phyloP scores from a whole-genome alignment of 2,888 invertebrate species.

The Drosophila ezoana region DNA sequence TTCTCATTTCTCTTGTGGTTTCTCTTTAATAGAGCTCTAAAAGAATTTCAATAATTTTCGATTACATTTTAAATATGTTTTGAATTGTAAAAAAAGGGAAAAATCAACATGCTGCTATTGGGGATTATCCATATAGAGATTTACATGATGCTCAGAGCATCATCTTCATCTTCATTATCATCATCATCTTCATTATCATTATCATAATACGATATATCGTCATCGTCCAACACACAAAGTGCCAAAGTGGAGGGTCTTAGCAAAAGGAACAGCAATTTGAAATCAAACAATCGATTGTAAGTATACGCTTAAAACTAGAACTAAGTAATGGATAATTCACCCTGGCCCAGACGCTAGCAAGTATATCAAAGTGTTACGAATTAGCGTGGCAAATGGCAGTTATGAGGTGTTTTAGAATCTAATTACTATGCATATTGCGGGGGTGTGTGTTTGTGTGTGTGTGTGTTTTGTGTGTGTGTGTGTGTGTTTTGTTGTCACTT shows the following conservation, averaged over 20 bases:
- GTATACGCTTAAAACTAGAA: slow-evolving; percentile 68
- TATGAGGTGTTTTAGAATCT: slow-evolving; percentile 56
- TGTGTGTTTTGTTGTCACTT: slow-evolving; percentile 15
- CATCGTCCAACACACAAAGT: slow-evolving; percentile 61
- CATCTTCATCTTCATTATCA: slow-evolving; percentile 35
- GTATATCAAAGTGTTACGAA: slow-evolving; percentile 34
- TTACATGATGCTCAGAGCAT: slow-evolving; percentile 73
- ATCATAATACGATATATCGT: slow-evolving; percentile 20
- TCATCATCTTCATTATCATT: slow-evolving; percentile 50
- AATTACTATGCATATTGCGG: slow-evolving; percentile 42
- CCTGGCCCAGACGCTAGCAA: slow-evolving; percentile 53
- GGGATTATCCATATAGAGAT: slow-evolving; percentile 52
- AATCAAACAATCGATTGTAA: slow-evolving; percentile 73
- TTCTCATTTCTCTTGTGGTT: slow-evolving; percentile 46
- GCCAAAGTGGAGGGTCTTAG: slow-evolving; percentile 56
- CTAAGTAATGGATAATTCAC: slow-evolving; percentile 69
- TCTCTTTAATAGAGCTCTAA: slow-evolving; percentile 57
- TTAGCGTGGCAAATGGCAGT: slow-evolving; percentile 67
- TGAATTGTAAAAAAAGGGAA: slow-evolving; percentile 30
- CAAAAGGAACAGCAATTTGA: slow-evolving; percentile 74
- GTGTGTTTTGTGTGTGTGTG: background rate
- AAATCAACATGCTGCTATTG: slow-evolving; percentile 48
- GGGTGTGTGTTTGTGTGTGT: background rate
- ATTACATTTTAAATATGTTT: slow-evolving; percentile 44
- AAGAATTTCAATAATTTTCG: slow-evolving; percentile 60